These are phyloP conservation scores for Aporrectodea caliginosa DNA, from an alignment of 1,140 invertebrate genomes.

Conservation along the genomic window DNA sequence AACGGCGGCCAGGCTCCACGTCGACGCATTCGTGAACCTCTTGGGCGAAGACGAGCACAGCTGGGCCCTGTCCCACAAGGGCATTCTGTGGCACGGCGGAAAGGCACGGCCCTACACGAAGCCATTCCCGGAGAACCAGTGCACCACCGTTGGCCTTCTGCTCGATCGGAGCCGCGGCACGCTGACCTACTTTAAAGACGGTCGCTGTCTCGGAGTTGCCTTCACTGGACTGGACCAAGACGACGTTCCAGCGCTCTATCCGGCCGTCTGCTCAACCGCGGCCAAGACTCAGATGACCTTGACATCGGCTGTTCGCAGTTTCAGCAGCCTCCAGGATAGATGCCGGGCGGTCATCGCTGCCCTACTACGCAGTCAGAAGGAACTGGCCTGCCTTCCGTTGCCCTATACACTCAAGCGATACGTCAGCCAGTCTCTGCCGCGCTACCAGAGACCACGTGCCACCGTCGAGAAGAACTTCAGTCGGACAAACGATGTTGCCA, in stretches of 20 bases:
- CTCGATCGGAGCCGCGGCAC: constrained; percentile 66
- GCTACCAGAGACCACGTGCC: too few species aligned
- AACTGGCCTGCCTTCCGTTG: too few species aligned
- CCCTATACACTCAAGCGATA: too few species aligned
- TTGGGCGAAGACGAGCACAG: constrained; percentile 68
- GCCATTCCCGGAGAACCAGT: constrained; percentile 67
- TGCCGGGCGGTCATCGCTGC: constrained; percentile 53
- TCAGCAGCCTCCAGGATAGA: constrained; percentile 65
- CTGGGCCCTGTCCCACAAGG: constrained; percentile 73
- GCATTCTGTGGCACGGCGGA: constrained; percentile 67
- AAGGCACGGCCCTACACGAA: constrained; percentile 62
- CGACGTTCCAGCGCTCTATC: constrained; percentile 68
- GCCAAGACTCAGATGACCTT: constrained; percentile 72
- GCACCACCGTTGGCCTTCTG: constrained; percentile 64
- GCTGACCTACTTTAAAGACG: constrained; percentile 71
- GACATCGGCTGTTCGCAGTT: constrained; percentile 60
- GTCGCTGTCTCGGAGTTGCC: constrained; percentile 63
- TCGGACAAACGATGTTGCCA: too few species aligned
- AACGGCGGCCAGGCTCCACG: constrained; percentile 62
- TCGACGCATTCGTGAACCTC: constrained; percentile 66
- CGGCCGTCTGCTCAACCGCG: constrained; percentile 69
- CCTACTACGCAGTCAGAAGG: too few species aligned
- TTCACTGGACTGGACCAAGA: constrained; percentile 55
- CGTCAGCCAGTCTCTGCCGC: too few species aligned
- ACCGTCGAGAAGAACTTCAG: too few species aligned